Evolutionary conservation across 53 echinoderm and acorn worm genomes (phyloP).

Genomic region (Holothuria scabra): DNA sequence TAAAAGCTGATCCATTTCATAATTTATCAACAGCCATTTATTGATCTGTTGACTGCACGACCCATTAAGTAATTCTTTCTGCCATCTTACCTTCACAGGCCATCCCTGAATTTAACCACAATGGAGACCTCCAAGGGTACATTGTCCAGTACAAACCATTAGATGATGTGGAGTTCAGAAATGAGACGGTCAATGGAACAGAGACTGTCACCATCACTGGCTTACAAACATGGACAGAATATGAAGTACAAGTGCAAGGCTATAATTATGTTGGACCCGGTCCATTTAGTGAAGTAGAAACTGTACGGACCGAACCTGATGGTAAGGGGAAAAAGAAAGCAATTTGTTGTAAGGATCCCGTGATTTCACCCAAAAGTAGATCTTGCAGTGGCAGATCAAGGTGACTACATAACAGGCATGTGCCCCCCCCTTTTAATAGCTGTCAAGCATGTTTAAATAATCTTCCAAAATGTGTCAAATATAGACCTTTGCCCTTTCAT

Average conservation of each 20-base stretch:
- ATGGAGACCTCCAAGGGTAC: slow-evolving; percentile 76
- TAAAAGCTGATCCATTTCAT: no score
- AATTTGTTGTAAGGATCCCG: not conserved
- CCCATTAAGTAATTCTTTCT: not conserved
- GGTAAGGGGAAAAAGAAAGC: slow-evolving; percentile 48
- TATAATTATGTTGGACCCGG: slow-evolving; percentile 66
- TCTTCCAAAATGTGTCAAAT: no score
- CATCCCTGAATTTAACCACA: slow-evolving; percentile 59
- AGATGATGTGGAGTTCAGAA: not conserved
- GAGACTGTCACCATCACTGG: slow-evolving; percentile 39
- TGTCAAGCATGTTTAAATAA: no score
- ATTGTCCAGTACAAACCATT: slow-evolving; percentile 57
- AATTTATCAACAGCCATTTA: no score
- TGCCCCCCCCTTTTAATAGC: no score
- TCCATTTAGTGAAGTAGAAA: slow-evolving; percentile 43
- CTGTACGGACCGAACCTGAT: slow-evolving; percentile 62
- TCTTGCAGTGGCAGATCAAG: no score
- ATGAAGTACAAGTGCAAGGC: slow-evolving; percentile 67
- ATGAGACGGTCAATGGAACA: not conserved
- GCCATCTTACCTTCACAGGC: slow-evolving; percentile 41
- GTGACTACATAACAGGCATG: no score
- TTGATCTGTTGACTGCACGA: no score
- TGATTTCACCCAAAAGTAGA: no score
- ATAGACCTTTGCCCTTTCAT: no score
- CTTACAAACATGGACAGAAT: slow-evolving; percentile 72